Conservation (phyloP, 2,797 vertebrate genomes). For the Tapirus indicus region DNA sequence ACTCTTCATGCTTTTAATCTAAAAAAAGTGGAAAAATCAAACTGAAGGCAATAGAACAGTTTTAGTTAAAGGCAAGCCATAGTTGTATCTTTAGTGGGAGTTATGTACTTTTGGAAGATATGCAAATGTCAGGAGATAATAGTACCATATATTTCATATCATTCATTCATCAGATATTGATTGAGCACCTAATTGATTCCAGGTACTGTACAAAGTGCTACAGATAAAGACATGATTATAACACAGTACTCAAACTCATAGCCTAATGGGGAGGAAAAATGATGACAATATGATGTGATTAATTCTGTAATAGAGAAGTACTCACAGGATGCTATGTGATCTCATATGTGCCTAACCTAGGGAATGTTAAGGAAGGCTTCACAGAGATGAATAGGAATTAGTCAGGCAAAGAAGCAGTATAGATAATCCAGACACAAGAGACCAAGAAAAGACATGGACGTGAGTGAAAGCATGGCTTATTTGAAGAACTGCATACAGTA, state of each 20-base stretch:
- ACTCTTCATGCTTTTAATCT: not conserved
- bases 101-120: not conserved
- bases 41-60: not conserved
- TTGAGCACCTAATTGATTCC: not conserved
- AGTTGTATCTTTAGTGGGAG: not conserved
- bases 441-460: not conserved
- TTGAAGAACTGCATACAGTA: not conserved
- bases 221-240: constrained; percentile 24
- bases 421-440: not conserved
- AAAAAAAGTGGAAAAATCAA: not conserved
- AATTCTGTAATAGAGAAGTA: not conserved
- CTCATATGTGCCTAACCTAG: not conserved
- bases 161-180: not conserved
- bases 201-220: not conserved
- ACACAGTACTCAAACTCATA: not conserved
- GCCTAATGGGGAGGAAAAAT: not conserved
- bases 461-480: not conserved
- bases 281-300: not conserved
- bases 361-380: not conserved
- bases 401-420: not conserved
- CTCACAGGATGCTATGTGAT: not conserved
- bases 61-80: not conserved
- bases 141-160: not conserved
- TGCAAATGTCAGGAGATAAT: not conserved
- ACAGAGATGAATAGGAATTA: not conserved